A percentile compares a stretch with the other conserved stretches of the same genome.
Conservation (phyloP, 2,888 invertebrate species). For the Galeopsomyia nigrocyanea region DNA sequence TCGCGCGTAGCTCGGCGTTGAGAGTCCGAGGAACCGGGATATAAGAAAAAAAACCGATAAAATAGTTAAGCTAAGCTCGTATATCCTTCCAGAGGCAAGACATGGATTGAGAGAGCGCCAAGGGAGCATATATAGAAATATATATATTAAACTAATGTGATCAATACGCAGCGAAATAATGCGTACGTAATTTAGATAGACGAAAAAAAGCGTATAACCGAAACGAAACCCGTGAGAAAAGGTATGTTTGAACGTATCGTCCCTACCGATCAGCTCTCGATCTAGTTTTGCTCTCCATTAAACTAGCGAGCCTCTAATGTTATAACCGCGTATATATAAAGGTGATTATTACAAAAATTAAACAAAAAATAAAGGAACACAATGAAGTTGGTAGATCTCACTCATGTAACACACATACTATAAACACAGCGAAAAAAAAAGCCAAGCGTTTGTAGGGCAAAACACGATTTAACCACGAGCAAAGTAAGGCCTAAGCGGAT, state of each 20-base stretch:
- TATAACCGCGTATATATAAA: conserved; percentile 33
- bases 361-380: conserved; percentile 3
- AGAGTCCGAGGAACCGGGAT: conserved; percentile 35
- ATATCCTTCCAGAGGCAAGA: conserved; percentile 49
- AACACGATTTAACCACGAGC: conserved; percentile 14
- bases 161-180: conserved; percentile 47
- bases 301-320: conserved; percentile 47
- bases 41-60: conserved; percentile 21
- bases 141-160: conserved; percentile 52
- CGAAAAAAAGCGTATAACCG: conserved; percentile 15
- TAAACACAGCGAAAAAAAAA: conserved; percentile 6
- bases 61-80: conserved; percentile 36
- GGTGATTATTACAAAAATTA: conserved; percentile 17
- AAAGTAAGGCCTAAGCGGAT: conserved; percentile 41
- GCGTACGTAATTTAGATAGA: conserved; percentile 45
- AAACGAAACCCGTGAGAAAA: conserved; percentile 25
- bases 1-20: conserved; percentile 42
- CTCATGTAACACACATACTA: background rate
- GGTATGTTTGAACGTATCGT: conserved; percentile 14
- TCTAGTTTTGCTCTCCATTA: conserved; percentile 48
- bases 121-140: conserved; percentile 52
- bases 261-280: conserved; percentile 46
- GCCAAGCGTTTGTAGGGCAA: conserved; percentile 30
- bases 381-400: conserved; percentile 4
- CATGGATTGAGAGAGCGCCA: conserved; percentile 48